phyloP scores from a whole-genome alignment of 2,888 invertebrate genomes.

The Tinea trinotella region DNA sequence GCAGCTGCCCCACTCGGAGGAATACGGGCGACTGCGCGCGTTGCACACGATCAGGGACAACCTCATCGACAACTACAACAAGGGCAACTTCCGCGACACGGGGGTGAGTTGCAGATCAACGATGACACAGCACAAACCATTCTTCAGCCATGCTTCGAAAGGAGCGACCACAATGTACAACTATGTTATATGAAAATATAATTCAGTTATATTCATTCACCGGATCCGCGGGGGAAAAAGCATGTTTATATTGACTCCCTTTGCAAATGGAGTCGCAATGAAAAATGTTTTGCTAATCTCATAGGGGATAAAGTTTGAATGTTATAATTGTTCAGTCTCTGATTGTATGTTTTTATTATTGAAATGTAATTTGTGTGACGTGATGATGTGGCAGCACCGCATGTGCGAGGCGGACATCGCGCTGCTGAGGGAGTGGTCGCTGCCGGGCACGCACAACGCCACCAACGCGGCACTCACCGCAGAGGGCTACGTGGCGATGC shows the following conservation, averaged over 20 bases:
- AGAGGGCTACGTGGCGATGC: constrained; percentile 76
- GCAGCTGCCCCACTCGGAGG: constrained; percentile 72
- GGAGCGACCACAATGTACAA: no score
- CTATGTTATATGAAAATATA: no score
- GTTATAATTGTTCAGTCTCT: not conserved
- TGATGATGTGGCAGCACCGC: constrained; percentile 31
- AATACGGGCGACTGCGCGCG: constrained; percentile 66
- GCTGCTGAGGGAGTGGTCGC: constrained; percentile 76
- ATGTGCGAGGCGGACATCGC: constrained; percentile 79
- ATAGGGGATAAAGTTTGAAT: no score
- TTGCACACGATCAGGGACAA: constrained; percentile 73
- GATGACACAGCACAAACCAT: not conserved
- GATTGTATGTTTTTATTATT: no score
- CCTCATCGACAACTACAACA: constrained; percentile 77
- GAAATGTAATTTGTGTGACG: not conserved
- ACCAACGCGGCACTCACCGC: constrained; percentile 75
- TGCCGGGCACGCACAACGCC: constrained; percentile 73
- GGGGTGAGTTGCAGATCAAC: constrained; percentile 43
- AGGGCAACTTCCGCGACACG: constrained; percentile 49
- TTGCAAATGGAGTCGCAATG: no score
- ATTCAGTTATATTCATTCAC: no score
- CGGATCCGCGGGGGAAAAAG: no score
- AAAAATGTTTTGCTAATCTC: no score
- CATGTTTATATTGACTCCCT: no score
- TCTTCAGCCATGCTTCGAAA: no score